These are phyloP conservation scores for Perodicticus potto DNA, from an alignment of 2,797 vertebrate species.

Conservation along the genomic window DNA sequence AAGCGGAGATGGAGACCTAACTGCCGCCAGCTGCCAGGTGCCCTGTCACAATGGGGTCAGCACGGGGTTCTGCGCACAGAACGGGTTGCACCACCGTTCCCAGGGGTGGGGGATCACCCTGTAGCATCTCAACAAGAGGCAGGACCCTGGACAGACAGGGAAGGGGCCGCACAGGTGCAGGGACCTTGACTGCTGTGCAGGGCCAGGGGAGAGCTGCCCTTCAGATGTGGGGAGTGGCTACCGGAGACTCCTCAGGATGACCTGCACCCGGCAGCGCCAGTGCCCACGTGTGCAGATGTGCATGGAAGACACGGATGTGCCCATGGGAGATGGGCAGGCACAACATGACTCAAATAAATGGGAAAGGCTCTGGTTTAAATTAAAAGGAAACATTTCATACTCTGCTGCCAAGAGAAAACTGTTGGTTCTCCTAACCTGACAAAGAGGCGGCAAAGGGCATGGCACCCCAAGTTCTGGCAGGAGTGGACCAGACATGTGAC, in stretches of 20 bases:
- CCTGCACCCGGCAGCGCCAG: accelerated
- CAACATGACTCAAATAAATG: no score
- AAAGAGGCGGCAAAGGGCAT: not conserved
- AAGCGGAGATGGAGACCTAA: accelerated
- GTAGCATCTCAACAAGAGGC: not conserved
- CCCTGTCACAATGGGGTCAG: not conserved
- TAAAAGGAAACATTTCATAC: not conserved
- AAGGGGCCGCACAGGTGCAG: not conserved
- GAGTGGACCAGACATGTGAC: not conserved
- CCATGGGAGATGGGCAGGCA: not conserved
- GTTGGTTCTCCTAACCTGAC: not conserved
- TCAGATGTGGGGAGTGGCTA: not conserved
- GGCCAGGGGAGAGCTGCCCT: not conserved
- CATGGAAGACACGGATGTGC: not conserved
- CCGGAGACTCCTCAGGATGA: not conserved
- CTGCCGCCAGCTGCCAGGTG: accelerated
- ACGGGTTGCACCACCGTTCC: accelerated
- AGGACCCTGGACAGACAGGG: not conserved
- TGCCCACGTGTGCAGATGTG: not conserved
- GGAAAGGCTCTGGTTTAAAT: not conserved
- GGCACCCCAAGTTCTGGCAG: not conserved
- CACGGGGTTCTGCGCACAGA: not conserved
- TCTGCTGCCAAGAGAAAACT: not conserved
- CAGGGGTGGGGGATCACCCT: not conserved
- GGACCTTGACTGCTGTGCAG: not conserved